Base-by-base conservation (phyloP, 2,797 vertebrate species). In the Schizothorax lantsangensis region DNA sequence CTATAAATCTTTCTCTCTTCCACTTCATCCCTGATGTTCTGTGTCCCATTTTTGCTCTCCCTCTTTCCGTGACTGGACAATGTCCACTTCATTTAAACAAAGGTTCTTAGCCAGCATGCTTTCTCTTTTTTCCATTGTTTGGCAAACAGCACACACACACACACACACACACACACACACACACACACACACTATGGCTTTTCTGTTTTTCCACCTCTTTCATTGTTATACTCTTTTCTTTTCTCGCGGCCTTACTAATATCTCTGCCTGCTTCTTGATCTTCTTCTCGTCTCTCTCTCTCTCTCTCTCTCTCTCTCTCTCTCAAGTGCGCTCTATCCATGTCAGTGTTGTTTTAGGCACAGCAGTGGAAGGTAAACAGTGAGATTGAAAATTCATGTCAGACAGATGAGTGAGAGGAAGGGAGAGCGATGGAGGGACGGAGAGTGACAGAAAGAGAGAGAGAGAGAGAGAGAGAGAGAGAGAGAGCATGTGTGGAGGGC, bases 351-450 rank as follows among this genome's bases (percentile, higher is more conserved):
- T 96, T 95, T 96, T 95, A 96, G 94, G 95, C 95, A 94, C 94
- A 95, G 95, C 93, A 91, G 95, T 94, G 94, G 93, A 96, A 96
- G 93, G 95, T 96, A 96, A 96, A 95, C 95, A 96, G 94, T 93
- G 93, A 95, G 93, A 96, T 96, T 95, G 95, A 95, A 95, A 95
- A 95, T 96, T 95, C 92, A 89, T 96, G 95, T 96, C 95, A 95
- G 93, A 95, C 94, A 95, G 93, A 92, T 87, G 94, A 91, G 94
- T 95, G 95, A 95, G 93, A 95, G 92, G 86, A 93, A 89, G 86
- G 45, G 54, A 88, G 54, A 59, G 90, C 74, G 90, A 83, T 90
- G 87, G 89, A 86, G 59, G 85, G 73, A 88, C 86, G 89, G 92
- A 90, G 88, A 90, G 90, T 71, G 89, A 90, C 87, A 90, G 91